Conservation (phyloP, 2,797 vertebrate species). For the Cephalopachus bancanus region DNA sequence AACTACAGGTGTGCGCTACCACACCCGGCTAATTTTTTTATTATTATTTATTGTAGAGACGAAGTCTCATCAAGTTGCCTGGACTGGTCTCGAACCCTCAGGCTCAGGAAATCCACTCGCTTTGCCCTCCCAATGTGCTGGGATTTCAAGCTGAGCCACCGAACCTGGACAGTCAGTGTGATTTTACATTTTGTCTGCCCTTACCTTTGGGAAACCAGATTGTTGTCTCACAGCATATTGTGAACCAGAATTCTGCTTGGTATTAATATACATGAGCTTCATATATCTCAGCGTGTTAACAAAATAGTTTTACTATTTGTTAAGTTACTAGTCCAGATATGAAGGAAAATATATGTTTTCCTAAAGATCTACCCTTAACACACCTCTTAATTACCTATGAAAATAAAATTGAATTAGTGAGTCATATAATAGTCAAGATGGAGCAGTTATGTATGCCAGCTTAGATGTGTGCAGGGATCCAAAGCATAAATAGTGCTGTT, state of each 20-base stretch:
- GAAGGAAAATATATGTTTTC: slow-evolving; percentile 30
- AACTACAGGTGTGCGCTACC: too few species aligned
- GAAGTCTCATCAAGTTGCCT: too few species aligned
- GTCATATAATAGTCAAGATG: neutral
- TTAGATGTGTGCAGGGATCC: neutral
- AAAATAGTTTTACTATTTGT: slow-evolving; percentile 13
- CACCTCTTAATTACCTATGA: slow-evolving; percentile 41
- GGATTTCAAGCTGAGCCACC: too few species aligned
- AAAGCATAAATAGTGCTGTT: neutral
- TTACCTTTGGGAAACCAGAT: neutral
- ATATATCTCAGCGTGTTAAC: neutral
- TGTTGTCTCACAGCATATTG: neutral
- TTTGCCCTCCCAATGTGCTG: too few species aligned
- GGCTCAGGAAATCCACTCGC: too few species aligned
- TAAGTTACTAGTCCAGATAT: neutral
- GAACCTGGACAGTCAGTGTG: neutral
- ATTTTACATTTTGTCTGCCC: neutral
- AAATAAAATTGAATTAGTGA: neutral
- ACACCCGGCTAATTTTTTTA: too few species aligned
- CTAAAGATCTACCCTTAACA: slow-evolving; percentile 1
- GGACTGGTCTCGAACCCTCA: too few species aligned
- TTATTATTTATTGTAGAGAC: too few species aligned
- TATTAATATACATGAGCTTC: neutral
- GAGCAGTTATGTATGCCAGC: neutral
- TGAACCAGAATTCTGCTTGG: slow-evolving; percentile 25